Evolutionary conservation across 2,113 vertebrate species (phyloP).

Genomic region (Protomyctophum bolini): DNA sequence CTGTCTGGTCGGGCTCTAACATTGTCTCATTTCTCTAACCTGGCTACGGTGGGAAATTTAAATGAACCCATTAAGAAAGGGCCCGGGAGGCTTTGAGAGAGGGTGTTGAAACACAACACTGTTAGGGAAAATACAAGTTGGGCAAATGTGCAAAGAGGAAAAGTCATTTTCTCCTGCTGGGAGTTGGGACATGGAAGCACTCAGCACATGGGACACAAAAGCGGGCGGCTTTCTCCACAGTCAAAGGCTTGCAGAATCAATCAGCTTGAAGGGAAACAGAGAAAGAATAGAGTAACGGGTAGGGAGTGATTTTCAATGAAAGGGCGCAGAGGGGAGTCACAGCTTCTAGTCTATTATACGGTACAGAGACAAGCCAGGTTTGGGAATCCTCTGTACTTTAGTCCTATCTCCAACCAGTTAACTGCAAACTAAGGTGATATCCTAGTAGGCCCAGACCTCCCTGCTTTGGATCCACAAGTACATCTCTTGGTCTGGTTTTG

Average conservation of each 20-base stretch:
- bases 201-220: slow-evolving; percentile 2
- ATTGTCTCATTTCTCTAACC: slow-evolving; percentile 53
- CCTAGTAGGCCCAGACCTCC: too few species aligned
- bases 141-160: neutral
- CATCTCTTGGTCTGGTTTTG: too few species aligned
- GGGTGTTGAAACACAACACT: slow-evolving; percentile 12
- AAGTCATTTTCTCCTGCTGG: neutral
- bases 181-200: neutral
- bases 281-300: neutral
- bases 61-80: slow-evolving; percentile 62
- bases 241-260: slow-evolving; percentile 37
- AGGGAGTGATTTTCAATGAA: neutral
- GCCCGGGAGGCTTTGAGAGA: slow-evolving; percentile 30
- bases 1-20: slow-evolving; percentile 22
- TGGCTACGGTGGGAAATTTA: slow-evolving; percentile 51
- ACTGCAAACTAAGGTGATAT: too few species aligned
- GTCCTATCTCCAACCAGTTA: too few species aligned
- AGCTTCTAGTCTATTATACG: too few species aligned
- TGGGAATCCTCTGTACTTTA: too few species aligned
- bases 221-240: slow-evolving; percentile 30
- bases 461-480: too few species aligned
- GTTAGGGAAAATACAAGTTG: slow-evolving; percentile 18
- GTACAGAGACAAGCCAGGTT: too few species aligned
- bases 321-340: slow-evolving; percentile 2
- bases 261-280: slow-evolving; percentile 45